Evolutionary conservation across 2,113 vertebrate genomes (phyloP), one percentile per base, ranked within the genome.

Genomic region (Sitta europaea): DNA sequence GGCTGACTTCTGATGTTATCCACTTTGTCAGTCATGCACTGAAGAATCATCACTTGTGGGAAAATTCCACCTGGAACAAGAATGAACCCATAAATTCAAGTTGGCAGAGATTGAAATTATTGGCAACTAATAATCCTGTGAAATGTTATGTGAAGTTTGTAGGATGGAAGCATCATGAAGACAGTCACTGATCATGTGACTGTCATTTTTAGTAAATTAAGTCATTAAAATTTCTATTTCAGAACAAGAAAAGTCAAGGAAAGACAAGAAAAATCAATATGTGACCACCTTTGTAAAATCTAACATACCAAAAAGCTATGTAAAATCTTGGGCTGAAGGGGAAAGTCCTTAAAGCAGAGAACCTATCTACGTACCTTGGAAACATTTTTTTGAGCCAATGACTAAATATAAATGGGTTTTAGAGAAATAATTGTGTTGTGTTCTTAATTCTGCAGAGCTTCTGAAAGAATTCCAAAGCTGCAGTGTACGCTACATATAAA

Each of bases 401-500:
- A n/a, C 25, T 89, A 43, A 82, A 79, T 59, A 78, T 54, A 71
- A 58, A 75, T 79, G 31, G n/a, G 5, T 61, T 68, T 68, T 89
- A 51, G 12, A 40, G 53, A 53, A 79, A 83, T n/a, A 88, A 43
- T 0, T 10, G 2, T 21, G 22, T 31, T 54, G 38, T 53, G 29
- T 27, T 67, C 21, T 67, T 58, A 19, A 27, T 75, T 55, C 35
- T 70, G 29, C 61, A 68, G n/a, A 18, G 9, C 8, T 35, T 72
- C 63, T 3, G 4, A 51, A 67, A 63, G 50, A 91, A 57, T 48
- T 51, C 42, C 35, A 59, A 61, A 91, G 74, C 29, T 35, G 18
- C 48, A 76, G 36, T 12, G 7, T 36, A 48, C 0, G 0, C 19
- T 33, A 22, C 2, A 0, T 31, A 17, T 43, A 83, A 55, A 79